Percentiles rank a stretch among this genome's conserved stretches.
phyloP scores from a whole-genome alignment of 2,888 invertebrate species.

The Rhagonycha lutea region DNA sequence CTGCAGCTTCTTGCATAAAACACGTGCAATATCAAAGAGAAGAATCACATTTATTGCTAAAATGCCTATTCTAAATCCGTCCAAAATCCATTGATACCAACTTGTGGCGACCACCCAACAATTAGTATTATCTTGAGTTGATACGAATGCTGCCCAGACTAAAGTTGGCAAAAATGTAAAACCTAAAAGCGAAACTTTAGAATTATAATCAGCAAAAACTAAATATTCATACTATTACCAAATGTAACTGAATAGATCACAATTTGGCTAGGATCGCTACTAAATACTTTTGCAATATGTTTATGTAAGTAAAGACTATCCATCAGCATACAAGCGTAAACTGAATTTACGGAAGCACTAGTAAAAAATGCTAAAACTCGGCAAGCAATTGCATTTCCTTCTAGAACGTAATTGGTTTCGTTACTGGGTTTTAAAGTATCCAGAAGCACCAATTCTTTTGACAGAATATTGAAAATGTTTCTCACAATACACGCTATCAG shows the following conservation, averaged over 20 bases:
- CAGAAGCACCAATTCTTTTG: constrained; percentile 62
- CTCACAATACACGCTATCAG: constrained; percentile 62
- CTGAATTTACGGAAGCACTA: constrained; percentile 60
- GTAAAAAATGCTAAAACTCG: constrained; percentile 61
- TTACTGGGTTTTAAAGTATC: constrained; percentile 58
- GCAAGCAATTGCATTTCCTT: constrained; percentile 59
- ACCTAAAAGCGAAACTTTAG: constrained; percentile 40
- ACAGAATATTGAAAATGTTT: constrained; percentile 63
- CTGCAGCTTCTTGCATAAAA: constrained; percentile 66
- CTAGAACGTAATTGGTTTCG: constrained; percentile 56
- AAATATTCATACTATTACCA: constrained; percentile 49
- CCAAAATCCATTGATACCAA: constrained; percentile 65
- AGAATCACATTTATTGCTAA: constrained; percentile 63
- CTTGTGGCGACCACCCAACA: constrained; percentile 66
- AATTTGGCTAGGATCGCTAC: constrained; percentile 58
- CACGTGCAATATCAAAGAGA: constrained; percentile 67
- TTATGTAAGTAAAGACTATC: constrained; percentile 70
- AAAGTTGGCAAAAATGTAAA: constrained; percentile 59
- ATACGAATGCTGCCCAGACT: constrained; percentile 62
- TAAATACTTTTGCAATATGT: constrained; percentile 68
- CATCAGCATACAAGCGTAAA: constrained; percentile 72
- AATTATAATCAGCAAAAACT: not conserved
- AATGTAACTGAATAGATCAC: constrained; percentile 57
- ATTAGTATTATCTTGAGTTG: constrained; percentile 56
- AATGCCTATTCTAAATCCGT: constrained; percentile 63